A percentile compares a stretch with the other conserved stretches of the same genome.
Conservation (phyloP, 2,888 invertebrate genomes). For the Melinaea marsaeus region DNA sequence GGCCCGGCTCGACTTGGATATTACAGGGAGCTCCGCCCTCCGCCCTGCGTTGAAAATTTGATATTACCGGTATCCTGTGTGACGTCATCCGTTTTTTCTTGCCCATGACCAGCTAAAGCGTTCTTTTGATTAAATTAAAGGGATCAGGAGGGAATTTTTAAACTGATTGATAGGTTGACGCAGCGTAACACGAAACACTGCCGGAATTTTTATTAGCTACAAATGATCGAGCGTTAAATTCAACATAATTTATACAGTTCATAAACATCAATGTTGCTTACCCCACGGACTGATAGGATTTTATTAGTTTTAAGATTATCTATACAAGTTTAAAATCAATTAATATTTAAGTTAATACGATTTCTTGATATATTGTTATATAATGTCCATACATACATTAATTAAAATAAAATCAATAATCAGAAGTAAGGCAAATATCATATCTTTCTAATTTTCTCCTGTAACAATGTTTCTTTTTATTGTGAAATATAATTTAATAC, state of each 20-base stretch:
- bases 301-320: conserved; percentile 4
- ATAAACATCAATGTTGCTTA: conserved; percentile 53
- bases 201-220: conserved; percentile 72
- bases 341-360: no score
- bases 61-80: conserved; percentile 65
- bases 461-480: no score
- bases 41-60: conserved; percentile 66
- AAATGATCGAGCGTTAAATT: conserved; percentile 63
- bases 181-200: conserved; percentile 69
- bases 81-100: conserved; percentile 74
- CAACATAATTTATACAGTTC: conserved; percentile 65
- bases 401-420: no score
- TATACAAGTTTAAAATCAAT: neutral
- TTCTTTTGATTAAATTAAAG: conserved; percentile 78
- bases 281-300: conserved; percentile 17
- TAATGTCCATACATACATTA: no score
- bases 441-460: no score
- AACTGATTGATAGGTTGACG: conserved; percentile 76
- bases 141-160: conserved; percentile 74
- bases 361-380: no score
- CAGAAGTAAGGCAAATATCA: no score
- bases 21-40: conserved; percentile 59
- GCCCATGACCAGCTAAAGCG: conserved; percentile 69
- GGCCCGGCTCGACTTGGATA: conserved; percentile 71
- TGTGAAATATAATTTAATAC: no score